Base-by-base conservation (phyloP, 2,888 invertebrate genomes). In the Steinernema hermaphroditum region DNA sequence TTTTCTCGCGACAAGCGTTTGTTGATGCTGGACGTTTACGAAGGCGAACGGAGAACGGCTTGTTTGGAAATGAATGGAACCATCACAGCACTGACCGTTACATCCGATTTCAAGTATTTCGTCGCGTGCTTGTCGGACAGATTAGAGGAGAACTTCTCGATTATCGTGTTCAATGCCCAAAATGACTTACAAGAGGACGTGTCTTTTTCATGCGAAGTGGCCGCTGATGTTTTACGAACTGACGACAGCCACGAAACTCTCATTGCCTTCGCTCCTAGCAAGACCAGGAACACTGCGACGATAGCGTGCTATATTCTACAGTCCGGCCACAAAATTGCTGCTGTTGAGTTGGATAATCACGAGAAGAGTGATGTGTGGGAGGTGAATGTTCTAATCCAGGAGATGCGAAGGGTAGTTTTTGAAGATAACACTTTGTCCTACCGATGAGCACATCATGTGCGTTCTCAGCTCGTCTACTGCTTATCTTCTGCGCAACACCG, bases 381-480 rank as follows among this genome's bases (percentile, higher is more conserved):
- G 62, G 62, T 62, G 37, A 37, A 12, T 37, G 37, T 37, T 37
- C n/a, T n/a, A 37, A 8, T 37, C 37, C 12, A 4, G 37, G 37
- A 37, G 6, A 37, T 37, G 37, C 12, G 37, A 37, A 12, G 12
- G 12, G 37, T 8, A 4, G 37, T 37, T 12, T 8, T 50, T 62
- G 16, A 14, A 62, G 62, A 62, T 62, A 14, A 62, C 32, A 16
- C 62, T 62, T 32, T 62, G 62, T 32, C 62, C 62, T 14, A 32
- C 62, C 4, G 62, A 62, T 32, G 62, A 62, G 14, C 62, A 62
- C 4, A 62, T 62, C 32, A 62, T 62, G 62, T 62, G 62, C n/a
- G 62, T 62, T 24, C 34, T 62, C 2, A 62, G 62, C 16, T 62
- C 62, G 27, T 62, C 62, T 4, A 62, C 12, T 9, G 62, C 62